phyloP scores from a whole-genome alignment of 2,888 invertebrate species.

The Odontocerum albicorne region DNA sequence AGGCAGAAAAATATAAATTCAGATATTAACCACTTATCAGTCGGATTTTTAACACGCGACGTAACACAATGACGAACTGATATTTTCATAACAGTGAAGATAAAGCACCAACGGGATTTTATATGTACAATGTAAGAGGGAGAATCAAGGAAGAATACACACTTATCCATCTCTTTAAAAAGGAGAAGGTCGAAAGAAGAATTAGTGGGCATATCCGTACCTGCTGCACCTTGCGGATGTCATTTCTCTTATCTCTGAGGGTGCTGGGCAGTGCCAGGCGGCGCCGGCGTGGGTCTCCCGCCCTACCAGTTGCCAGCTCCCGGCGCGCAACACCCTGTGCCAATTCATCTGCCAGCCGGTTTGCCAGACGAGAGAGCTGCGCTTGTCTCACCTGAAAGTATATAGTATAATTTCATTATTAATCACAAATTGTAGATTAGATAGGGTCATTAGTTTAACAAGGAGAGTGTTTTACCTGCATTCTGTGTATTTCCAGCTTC shows the following conservation, averaged over 20 bases:
- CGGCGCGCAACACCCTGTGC: slow-evolving; percentile 51
- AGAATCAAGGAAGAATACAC: too few species aligned
- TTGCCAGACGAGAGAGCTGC: slow-evolving; percentile 38
- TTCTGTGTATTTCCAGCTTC: slow-evolving; percentile 80
- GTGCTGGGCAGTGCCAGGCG: slow-evolving; percentile 39
- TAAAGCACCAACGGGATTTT: too few species aligned
- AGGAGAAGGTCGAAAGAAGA: neutral
- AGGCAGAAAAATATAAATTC: too few species aligned
- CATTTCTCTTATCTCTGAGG: slow-evolving; percentile 48
- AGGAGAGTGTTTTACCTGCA: slow-evolving; percentile 80
- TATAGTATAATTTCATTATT: neutral
- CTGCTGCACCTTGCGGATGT: slow-evolving; percentile 41
- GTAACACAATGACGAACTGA: too few species aligned
- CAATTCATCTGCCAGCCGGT: slow-evolving; percentile 51
- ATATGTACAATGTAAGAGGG: too few species aligned
- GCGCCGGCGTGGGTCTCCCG: slow-evolving; percentile 18
- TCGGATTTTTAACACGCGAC: too few species aligned
- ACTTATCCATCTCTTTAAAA: neutral
- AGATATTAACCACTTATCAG: too few species aligned
- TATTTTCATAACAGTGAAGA: too few species aligned
- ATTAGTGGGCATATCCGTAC: slow-evolving; percentile 39
- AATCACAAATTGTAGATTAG: neutral
- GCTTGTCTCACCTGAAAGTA: slow-evolving; percentile 26
- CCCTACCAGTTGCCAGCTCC: slow-evolving; percentile 50
- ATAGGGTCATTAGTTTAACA: too few species aligned